Base-by-base conservation (phyloP, 2,113 vertebrate genomes). In the Semnornis frantzii region DNA sequence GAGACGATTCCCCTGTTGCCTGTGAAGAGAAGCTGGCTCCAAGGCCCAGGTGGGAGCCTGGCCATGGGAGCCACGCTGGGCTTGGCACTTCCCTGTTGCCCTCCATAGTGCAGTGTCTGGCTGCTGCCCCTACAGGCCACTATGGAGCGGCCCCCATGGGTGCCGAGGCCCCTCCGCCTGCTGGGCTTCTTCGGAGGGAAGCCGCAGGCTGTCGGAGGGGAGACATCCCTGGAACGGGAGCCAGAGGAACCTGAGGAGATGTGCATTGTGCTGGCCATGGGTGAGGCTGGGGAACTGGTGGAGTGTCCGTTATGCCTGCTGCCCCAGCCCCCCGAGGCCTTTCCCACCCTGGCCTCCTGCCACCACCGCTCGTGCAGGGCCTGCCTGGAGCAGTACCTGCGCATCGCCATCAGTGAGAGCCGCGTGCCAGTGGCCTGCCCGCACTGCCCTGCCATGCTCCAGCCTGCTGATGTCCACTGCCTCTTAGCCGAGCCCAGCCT, bases 241-340 rank as follows among this genome's bases (percentile, higher is more conserved):
- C 82, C 74, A 1, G 83, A 90, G 62, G 81, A 94, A 13, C 97
- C 91, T 5, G 97, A 97, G 75, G 98, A 98, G 88, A 92, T 93
- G 5, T 74, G 88, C 8, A 85, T 98, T 18, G 95, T 66, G 3
- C 94, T 98, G 82, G 97, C 97, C 3, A 95, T 96, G 59, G 97
- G 96, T 8, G 94, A 98, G 66, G 80, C 11, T 0, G 5, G 2
- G 79, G 97, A 85, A 87, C 98, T 46, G 96, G 91, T 98, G 92
- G 98, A 99, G 95, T 98, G 98, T 73, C 98, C 98, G 5, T 96
- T 98, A 82, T 98, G 98, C 97, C 98, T 98, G 91, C 98, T 98
- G 85, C 98, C 98, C 72, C 98, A 98, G 94, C 98, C 98, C 1
- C 97, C 97, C 0, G 96, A 97, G 92, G 98, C 97, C 93, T 98